Evolutionary conservation across 2,113 vertebrate species (phyloP).

Genomic region (Sula dactylatra): DNA sequence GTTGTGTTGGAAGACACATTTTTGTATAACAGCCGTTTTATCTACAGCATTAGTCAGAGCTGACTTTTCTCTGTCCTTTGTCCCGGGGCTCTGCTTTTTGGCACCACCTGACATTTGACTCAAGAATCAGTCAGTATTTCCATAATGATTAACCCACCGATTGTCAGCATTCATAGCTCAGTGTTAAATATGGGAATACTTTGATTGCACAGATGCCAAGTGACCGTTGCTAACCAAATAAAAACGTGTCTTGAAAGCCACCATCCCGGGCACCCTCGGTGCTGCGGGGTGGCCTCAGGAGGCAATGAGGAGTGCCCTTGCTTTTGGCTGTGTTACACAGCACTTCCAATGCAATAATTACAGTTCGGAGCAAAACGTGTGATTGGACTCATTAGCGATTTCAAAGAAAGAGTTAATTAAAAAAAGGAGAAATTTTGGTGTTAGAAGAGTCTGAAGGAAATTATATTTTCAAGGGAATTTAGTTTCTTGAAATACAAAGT

Average conservation of each 20-base stretch:
- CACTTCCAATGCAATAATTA: background rate
- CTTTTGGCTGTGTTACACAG: background rate
- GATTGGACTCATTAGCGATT: background rate
- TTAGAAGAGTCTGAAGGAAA: background rate
- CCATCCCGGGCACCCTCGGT: background rate
- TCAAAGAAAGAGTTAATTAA: background rate
- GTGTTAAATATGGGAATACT: constrained; percentile 24
- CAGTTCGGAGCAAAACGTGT: background rate
- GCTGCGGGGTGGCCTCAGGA: background rate
- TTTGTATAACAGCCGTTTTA: constrained; percentile 4
- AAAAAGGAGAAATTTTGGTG: background rate
- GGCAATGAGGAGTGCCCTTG: background rate
- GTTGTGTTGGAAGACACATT: background rate
- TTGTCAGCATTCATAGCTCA: background rate
- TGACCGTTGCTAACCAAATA: constrained; percentile 13
- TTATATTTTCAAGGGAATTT: background rate
- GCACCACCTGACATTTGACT: constrained; percentile 43
- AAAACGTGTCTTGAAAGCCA: background rate
- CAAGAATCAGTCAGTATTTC: constrained; percentile 49
- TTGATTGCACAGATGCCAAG: constrained; percentile 6
- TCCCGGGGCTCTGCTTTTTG: constrained; percentile 1
- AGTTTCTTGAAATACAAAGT: background rate
- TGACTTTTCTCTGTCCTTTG: constrained; percentile 8
- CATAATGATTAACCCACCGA: constrained; percentile 38
- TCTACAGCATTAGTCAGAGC: constrained; percentile 46